Evolutionary conservation across 2,113 vertebrate genomes (phyloP), one percentile per base, ranked within the genome.

Genomic region (Chloebia gouldiae): DNA sequence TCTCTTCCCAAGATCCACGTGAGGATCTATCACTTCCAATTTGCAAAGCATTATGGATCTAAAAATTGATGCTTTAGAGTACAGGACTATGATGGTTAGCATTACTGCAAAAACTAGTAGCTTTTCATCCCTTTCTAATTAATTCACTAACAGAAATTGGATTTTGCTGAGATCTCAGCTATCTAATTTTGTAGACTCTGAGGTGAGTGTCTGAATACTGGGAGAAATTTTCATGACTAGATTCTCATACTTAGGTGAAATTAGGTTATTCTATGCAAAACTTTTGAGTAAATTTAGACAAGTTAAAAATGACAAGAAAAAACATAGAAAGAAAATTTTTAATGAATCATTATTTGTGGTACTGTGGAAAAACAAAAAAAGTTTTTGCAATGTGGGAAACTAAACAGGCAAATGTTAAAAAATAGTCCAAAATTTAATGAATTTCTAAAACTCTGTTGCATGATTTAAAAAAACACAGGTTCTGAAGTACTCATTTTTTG

Each of bases 1-100:
- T 35, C 4, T 69, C 7, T 71, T 59, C n/a, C 9, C 1, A 4
- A 35, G 28, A 69, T 6, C 9, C 3, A 13, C 4, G 1, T 66
- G 21, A 79, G 11, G 20, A 47, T 61, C 22, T 35, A 50, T 47
- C 15, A 42, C 7, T 60, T 68, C 9, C 15, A 77, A 88, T 77
- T 85, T 88, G 21, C 9, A 78, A 86, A 83, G 8, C 2, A 15
- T 54, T 85, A 30, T 66, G 56, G 63, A 66, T 54, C 51, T 44
- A 73, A 81, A 69, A 57, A 54, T 54, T 0, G 2, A 3, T 86
- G 37, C 9, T 44, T 56, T 44, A 13, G 39, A 31, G 20, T 39
- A n/a, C 10, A 49, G 27, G 59, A 40, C 4, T 51, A 25, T 50
- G 25, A 44, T 11, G 33, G 7, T 15, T 80, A 63, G 7, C 21